Evolutionary conservation across 2,113 vertebrate species (phyloP).

Genomic region (Callaeas wilsoni): DNA sequence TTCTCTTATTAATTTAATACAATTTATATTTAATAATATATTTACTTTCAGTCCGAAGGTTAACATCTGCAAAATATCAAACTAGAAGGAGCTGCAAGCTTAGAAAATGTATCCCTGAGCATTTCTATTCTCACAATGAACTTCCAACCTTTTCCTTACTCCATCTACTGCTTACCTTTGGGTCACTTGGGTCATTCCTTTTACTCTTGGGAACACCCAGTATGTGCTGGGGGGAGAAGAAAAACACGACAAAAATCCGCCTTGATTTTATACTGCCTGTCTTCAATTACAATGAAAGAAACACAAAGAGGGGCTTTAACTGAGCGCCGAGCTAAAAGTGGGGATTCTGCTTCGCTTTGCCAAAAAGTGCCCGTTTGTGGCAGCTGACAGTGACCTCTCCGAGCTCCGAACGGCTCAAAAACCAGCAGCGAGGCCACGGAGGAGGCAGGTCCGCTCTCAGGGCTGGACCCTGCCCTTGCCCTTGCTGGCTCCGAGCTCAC

Average conservation of each 20-base stretch:
- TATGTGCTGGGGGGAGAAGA: background rate
- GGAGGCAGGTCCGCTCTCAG: rapidly evolving
- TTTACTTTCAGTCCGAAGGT: background rate
- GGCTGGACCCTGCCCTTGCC: background rate
- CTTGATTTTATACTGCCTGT: background rate
- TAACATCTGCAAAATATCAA: background rate
- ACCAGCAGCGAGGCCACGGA: rapidly evolving
- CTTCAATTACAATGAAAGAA: background rate
- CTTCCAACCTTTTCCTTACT: background rate
- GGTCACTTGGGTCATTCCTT: rapidly evolving
- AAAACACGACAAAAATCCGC: background rate
- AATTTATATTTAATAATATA: background rate
- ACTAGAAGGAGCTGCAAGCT: background rate
- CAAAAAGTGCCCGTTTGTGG: background rate
- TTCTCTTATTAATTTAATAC: background rate
- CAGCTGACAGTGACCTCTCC: background rate
- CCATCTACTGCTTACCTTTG: background rate
- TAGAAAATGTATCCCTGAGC: background rate
- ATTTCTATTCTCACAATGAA: background rate
- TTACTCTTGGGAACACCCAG: background rate
- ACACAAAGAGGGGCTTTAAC: background rate
- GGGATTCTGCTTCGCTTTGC: background rate
- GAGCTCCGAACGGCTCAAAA: background rate
- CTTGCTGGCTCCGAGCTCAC: rapidly evolving
- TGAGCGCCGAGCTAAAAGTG: background rate